Conservation (phyloP, 2,113 vertebrate genomes). For the Agapornis roseicollis region DNA sequence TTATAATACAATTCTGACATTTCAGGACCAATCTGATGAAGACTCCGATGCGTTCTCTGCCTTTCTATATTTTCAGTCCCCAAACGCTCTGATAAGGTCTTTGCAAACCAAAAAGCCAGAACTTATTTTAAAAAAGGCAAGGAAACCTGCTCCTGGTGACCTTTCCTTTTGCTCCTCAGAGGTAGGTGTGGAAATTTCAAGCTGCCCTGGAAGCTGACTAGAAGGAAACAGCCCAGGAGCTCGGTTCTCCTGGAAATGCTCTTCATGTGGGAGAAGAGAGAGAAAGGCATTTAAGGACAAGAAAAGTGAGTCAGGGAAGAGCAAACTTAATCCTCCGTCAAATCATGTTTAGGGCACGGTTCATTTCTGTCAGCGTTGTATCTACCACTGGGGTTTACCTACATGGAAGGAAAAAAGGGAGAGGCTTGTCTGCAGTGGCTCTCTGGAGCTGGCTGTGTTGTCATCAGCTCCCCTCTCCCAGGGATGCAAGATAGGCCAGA, state of each 20-base stretch:
- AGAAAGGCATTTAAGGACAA: not conserved
- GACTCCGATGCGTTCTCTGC: not conserved
- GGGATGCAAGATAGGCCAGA: no score
- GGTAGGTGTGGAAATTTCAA: not conserved
- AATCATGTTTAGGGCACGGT: not conserved
- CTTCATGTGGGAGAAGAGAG: not conserved
- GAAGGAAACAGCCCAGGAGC: not conserved
- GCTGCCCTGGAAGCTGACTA: not conserved
- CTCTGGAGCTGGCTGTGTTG: not conserved
- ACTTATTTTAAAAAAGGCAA: not conserved
- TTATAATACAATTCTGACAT: slow-evolving; percentile 5
- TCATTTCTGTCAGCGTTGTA: not conserved
- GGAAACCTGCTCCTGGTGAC: not conserved
- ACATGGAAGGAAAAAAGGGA: rapidly evolving
- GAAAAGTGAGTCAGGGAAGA: not conserved
- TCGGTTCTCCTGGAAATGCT: not conserved
- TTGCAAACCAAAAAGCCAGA: not conserved
- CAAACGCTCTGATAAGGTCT: not conserved
- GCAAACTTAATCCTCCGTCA: not conserved
- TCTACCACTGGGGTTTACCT: not conserved
- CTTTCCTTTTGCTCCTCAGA: not conserved
- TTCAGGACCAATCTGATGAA: not conserved
- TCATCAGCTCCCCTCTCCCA: not conserved
- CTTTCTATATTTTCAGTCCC: not conserved
- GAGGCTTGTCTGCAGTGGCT: not conserved